A percentile compares a stretch with the other conserved stretches of the same genome.
Conservation (phyloP, 1,140 invertebrate genomes). For the Diuraphis noxia region DNA sequence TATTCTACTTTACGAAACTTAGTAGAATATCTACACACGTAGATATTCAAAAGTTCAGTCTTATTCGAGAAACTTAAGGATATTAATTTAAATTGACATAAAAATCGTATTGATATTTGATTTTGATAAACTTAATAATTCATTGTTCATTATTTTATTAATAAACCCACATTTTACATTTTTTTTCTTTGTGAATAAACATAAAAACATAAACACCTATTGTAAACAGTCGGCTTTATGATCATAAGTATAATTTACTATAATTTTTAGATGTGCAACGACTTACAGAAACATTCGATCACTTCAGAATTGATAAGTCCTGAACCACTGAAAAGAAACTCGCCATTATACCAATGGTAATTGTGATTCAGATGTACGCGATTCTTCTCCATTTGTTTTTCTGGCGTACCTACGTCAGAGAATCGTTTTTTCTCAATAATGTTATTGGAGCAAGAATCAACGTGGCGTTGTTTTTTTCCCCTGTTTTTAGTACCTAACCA, state of each 20-base stretch:
- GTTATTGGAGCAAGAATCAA: conserved; percentile 3
- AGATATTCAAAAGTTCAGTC: neutral
- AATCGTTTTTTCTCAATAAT: conserved; percentile 26
- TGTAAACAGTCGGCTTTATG: neutral
- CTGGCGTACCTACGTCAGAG: neutral
- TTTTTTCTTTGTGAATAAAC: neutral
- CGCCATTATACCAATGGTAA: conserved; percentile 46
- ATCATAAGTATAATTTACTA: neutral
- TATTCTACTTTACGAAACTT: neutral
- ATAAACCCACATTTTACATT: neutral
- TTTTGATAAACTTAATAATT: neutral
- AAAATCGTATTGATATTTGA: neutral
- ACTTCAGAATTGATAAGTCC: conserved; percentile 39
- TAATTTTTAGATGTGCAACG: conserved; percentile 35
- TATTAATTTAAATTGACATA: neutral
- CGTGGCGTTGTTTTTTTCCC: conserved; percentile 26
- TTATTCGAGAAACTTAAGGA: neutral
- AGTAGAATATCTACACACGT: neutral
- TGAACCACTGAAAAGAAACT: conserved; percentile 36
- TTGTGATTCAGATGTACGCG: neutral
- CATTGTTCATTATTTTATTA: neutral
- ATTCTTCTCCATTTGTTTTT: conserved; percentile 21
- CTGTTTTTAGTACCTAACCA: conserved; percentile 34
- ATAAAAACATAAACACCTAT: neutral
- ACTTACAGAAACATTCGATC: conserved; percentile 34